These are phyloP conservation scores for Drosophila bocki DNA, from an alignment of 1,140 invertebrate species.

Conservation along the genomic window DNA sequence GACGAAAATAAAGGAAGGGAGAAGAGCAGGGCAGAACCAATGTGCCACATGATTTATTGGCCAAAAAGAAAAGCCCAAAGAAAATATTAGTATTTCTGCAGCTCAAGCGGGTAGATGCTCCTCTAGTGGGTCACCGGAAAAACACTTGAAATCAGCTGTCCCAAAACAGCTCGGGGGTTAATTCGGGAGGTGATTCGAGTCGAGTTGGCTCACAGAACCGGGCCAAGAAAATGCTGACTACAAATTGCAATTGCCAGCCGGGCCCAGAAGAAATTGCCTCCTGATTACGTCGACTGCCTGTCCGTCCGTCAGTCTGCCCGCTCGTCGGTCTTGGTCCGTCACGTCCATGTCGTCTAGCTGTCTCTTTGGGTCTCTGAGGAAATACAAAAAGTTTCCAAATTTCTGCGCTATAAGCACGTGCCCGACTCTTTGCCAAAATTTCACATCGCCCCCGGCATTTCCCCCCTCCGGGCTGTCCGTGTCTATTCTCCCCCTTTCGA, in stretches of 20 bases:
- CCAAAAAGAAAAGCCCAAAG: conserved; percentile 47
- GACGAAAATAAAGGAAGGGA: neutral
- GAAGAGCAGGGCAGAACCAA: conserved; percentile 30
- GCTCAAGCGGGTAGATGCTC: conserved; percentile 31
- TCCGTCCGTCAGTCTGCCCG: conserved; percentile 20
- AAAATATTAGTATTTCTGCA: conserved; percentile 43
- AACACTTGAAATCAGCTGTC: conserved; percentile 67
- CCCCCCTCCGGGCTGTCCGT: conserved; percentile 9
- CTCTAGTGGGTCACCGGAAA: conserved; percentile 71
- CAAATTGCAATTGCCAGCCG: conserved; percentile 70
- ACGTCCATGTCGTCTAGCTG: conserved; percentile 73
- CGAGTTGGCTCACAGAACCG: conserved; percentile 26
- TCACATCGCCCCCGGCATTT: conserved; percentile 53
- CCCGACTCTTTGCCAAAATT: conserved; percentile 75
- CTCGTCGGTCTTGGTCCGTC: conserved; percentile 54
- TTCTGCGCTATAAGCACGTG: conserved; percentile 76
- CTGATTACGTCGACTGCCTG: conserved; percentile 71
- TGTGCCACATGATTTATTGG: conserved; percentile 77
- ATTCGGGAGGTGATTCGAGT: conserved; percentile 26
- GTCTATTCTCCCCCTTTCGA: conserved; percentile 51
- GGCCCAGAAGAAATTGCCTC: conserved; percentile 72
- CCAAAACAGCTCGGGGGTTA: conserved; percentile 40
- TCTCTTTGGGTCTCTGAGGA: conserved; percentile 75
- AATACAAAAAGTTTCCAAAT: conserved; percentile 78
- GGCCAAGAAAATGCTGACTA: conserved; percentile 68